Base-by-base conservation (phyloP, 2,888 invertebrate genomes). In the Altica lythri region DNA sequence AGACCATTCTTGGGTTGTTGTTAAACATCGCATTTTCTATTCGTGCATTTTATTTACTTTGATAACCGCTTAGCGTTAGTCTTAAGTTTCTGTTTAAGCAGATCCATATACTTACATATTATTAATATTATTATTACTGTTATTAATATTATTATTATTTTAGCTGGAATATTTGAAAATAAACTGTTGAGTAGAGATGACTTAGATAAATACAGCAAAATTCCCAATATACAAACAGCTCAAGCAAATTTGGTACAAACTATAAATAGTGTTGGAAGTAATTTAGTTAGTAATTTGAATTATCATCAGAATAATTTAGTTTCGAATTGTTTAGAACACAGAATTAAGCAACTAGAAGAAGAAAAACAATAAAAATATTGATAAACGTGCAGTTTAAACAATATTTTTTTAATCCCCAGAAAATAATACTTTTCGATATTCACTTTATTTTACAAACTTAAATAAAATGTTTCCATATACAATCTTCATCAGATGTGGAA, bases 141-240 rank as follows among this genome's bases (percentile, higher is more conserved):
- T n/a, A n/a, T n/a, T n/a, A n/a, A 37, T 17, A 9, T 16, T 17
- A 14, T 17, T 2, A 5, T 25, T 25, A 37, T 77, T 76, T 62
- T 75, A 88, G 88, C 84, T 72, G 91, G 86, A n/a, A 84, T 91
- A 55, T 80, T 88, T 44, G 85, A 92, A 66, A 84, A 85, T 38
- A 80, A 78, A 52, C 73, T 91, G 18, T 65, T 92, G 62, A 86
- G 83, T 57, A 82, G 82, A 61, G 86, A 86, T 69, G 88, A 91
- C 65, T 76, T 92, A 19, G 67, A 86, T 17, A 79, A 82, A 62
- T 89, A 83, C 64, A 85, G 87, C 51, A 76, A 80, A 67, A 77
- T 89, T 69, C 83, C 86, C 0, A 83, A 82, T 68, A 70, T 92
- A 40, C 82, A 84, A 64, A 77, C 80, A 13, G 84, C 85, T 0